Evolutionary conservation across 1,140 invertebrate genomes (phyloP).

Genomic region (Copidosoma floridanum): DNA sequence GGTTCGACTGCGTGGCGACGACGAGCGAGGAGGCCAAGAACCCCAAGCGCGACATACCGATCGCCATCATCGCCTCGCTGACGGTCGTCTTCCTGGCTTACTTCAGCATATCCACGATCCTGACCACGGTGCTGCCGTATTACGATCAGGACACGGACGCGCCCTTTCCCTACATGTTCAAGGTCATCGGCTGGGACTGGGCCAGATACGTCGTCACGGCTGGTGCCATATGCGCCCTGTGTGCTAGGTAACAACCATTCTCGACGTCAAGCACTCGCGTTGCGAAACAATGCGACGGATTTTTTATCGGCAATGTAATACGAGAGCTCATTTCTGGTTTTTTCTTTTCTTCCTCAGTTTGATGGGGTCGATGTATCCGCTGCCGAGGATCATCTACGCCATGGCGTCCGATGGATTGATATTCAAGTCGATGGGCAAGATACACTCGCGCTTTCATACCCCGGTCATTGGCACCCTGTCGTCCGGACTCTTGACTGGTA

Average conservation of each 20-base stretch:
- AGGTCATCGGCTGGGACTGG: slow-evolving; percentile 65
- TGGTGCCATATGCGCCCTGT: slow-evolving; percentile 73
- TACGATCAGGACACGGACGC: slow-evolving; percentile 71
- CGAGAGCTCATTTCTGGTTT: too few species aligned
- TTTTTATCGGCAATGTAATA: too few species aligned
- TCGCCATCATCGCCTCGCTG: slow-evolving; percentile 82
- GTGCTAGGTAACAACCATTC: slow-evolving; percentile 68
- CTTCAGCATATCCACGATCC: slow-evolving; percentile 80
- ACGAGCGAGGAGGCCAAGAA: slow-evolving; percentile 82
- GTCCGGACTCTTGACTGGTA: slow-evolving; percentile 73
- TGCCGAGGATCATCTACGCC: slow-evolving; percentile 82
- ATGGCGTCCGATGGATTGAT: slow-evolving; percentile 84
- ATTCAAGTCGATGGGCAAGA: slow-evolving; percentile 70
- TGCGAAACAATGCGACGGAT: too few species aligned
- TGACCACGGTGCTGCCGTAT: slow-evolving; percentile 89
- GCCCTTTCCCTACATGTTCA: slow-evolving; percentile 73
- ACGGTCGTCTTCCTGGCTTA: slow-evolving; percentile 83
- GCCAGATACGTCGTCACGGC: slow-evolving; percentile 75
- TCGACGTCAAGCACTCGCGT: too few species aligned
- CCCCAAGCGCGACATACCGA: slow-evolving; percentile 84
- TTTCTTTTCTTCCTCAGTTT: slow-evolving; percentile 67
- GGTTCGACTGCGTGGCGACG: slow-evolving; percentile 87
- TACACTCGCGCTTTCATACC: slow-evolving; percentile 71
- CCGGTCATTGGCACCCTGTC: slow-evolving; percentile 78
- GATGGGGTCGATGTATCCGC: slow-evolving; percentile 81